Percentiles rank a stretch among this genome's conserved stretches.
Conservation (phyloP, 2,888 invertebrate species). For the Lasioglossum villosulum region DNA sequence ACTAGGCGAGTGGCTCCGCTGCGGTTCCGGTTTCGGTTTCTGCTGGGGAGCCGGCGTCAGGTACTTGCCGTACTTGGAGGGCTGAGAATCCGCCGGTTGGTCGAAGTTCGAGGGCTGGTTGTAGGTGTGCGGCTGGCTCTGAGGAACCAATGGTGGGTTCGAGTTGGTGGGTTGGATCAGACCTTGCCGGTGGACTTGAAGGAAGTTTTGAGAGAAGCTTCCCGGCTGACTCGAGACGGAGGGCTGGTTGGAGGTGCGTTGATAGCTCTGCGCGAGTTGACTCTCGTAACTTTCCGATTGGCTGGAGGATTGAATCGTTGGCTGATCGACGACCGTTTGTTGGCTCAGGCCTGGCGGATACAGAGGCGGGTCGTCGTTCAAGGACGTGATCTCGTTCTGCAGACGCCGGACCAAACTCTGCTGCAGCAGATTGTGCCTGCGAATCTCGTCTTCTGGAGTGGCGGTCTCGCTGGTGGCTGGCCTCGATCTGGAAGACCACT, state of each 20-base stretch:
- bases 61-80: slow-evolving; percentile 27
- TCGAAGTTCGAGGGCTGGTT: slow-evolving; percentile 40
- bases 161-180: not conserved
- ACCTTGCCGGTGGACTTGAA: not conserved
- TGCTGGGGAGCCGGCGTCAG: slow-evolving; percentile 36
- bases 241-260: not conserved
- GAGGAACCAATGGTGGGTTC: not conserved
- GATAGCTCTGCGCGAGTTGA: not conserved
- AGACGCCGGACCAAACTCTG: slow-evolving; percentile 74
- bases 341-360: not conserved
- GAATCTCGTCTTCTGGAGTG: slow-evolving; percentile 74
- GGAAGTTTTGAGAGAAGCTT: not conserved
- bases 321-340: not conserved
- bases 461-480: slow-evolving; percentile 39
- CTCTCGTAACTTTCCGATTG: not conserved
- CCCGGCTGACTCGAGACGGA: not conserved
- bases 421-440: slow-evolving; percentile 81
- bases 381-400: slow-evolving; percentile 62
- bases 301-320: slow-evolving; percentile 15
- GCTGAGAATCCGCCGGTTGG: slow-evolving; percentile 4
- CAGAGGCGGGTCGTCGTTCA: slow-evolving; percentile 42
- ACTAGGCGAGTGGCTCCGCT: slow-evolving; percentile 36
- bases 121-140: not conserved
- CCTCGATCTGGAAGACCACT: slow-evolving; percentile 45
- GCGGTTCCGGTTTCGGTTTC: slow-evolving; percentile 33